Base-by-base conservation (phyloP, 2,888 invertebrate species). In the Norana najaformis region DNA sequence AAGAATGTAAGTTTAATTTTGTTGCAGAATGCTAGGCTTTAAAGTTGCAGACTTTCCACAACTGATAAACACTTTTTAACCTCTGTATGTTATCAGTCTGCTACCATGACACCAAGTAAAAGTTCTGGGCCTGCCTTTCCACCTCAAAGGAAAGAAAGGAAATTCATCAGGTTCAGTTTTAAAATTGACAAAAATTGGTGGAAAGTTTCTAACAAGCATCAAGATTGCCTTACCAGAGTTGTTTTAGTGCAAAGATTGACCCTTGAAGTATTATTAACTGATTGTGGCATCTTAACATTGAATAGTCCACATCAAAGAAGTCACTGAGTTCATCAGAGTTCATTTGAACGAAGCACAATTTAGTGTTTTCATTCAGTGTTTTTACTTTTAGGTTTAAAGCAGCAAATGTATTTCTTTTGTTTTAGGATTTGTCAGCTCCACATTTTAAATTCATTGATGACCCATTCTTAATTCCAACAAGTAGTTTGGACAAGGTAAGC, bases 401-500 rank as follows among this genome's bases (percentile, higher is more conserved):
- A 69, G 4, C 30, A 47, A 47, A 20, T 47, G 69, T 1, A 35
- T 85, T 30, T 16, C 35, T 85, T 35, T 85, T 30, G 18, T 36
- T 85, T 35, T 85, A 85, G 85, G 85, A 85, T 85, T 85, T 85
- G 35, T 36, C 85, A n/a, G 85, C 85, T n/a, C 85, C 85, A 85
- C 85, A 85, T 85, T 85, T 85, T 85, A 85, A 85, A 37, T 85
- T n/a, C 36, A 85, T 85, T 36, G 85, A 85, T 85, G 85, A 85
- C 35, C 85, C 85, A 8, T 85, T n/a, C 37, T 85, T 85, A n/a
- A 85, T 85, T 85, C 85, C 85, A 35, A 85, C 37, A 23, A 85
- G 85, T 37, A 85, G 34, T 36, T 36, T 36, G 11, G 85, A 85
- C 37, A 85, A 85, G 85, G 85, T 85, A 23, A 85, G 85, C 37